These are phyloP conservation scores for Drosophila lini DNA, from an alignment of 1,140 invertebrate species.

Conservation along the genomic window DNA sequence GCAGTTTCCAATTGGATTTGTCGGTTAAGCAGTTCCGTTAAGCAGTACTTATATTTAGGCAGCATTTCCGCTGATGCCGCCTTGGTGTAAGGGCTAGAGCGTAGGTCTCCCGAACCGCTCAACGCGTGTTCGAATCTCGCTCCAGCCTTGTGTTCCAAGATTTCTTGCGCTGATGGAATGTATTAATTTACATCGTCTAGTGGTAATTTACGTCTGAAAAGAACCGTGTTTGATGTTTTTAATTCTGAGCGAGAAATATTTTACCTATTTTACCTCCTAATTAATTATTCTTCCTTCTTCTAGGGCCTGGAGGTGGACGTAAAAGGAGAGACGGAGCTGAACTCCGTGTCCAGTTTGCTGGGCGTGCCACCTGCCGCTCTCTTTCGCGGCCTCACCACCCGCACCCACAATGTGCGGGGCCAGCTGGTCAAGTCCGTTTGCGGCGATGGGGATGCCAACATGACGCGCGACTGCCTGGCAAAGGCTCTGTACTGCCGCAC, in stretches of 20 bases:
- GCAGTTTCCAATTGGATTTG: too few species aligned
- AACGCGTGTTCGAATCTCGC: conserved; percentile 32
- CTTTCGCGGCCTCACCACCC: conserved; percentile 92
- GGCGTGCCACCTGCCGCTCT: conserved; percentile 91
- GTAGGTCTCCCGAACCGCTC: neutral
- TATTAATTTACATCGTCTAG: conserved; percentile 25
- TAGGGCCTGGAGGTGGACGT: conserved; percentile 89
- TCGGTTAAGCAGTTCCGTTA: neutral
- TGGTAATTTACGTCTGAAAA: conserved; percentile 84
- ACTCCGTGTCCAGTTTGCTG: conserved; percentile 93
- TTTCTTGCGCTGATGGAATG: conserved; percentile 74
- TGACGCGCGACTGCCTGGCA: conserved; percentile 94
- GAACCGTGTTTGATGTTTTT: conserved; percentile 59
- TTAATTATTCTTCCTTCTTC: neutral
- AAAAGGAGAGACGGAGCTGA: conserved; percentile 91
- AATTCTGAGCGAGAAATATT: conserved; percentile 74
- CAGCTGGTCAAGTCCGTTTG: conserved; percentile 93
- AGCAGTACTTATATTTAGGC: neutral
- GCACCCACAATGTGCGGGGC: conserved; percentile 93
- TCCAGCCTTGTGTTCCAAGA: neutral
- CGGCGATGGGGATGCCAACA: conserved; percentile 93
- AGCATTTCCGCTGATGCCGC: fast-evolving
- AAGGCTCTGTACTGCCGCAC: conserved; percentile 97
- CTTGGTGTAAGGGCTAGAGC: conserved; percentile 34
- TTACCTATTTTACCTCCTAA: neutral